Conservation (phyloP, 2,797 vertebrate species). For the Sebastiscus albofasciatus region DNA sequence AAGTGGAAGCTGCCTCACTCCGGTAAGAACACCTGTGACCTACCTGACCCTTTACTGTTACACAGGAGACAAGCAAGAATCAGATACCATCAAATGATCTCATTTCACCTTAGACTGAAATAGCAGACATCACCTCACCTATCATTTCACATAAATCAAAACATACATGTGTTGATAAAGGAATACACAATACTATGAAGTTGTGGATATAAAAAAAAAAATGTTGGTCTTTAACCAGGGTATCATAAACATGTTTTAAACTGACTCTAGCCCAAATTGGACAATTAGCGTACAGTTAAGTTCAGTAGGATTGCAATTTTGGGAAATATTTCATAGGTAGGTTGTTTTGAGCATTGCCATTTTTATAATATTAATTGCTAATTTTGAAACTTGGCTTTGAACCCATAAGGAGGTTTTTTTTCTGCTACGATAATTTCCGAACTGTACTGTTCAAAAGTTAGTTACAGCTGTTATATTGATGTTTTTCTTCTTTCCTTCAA, state of each 20-base stretch:
- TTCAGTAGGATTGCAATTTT: not conserved
- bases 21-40: constrained; percentile 5
- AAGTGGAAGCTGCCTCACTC: constrained; percentile 40
- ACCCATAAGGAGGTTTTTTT: not conserved
- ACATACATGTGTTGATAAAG: not conserved
- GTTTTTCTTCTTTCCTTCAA: not conserved
- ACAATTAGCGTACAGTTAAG: not conserved
- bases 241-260: not conserved
- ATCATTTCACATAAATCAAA: not conserved
- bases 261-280: not conserved
- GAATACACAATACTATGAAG: not conserved
- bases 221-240: not conserved
- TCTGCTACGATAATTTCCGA: too few species aligned
- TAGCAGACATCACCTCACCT: not conserved
- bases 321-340: not conserved
- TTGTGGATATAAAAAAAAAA: not conserved
- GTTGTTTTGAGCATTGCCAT: not conserved
- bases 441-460: too few species aligned
- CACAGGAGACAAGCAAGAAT: not conserved
- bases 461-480: too few species aligned
- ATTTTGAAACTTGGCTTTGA: not conserved
- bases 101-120: not conserved
- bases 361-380: too few species aligned
- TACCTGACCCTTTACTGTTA: not conserved
- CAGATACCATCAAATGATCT: not conserved